phyloP scores from a whole-genome alignment of 2,113 vertebrate species.

The Hippoglossus stenolepis region DNA sequence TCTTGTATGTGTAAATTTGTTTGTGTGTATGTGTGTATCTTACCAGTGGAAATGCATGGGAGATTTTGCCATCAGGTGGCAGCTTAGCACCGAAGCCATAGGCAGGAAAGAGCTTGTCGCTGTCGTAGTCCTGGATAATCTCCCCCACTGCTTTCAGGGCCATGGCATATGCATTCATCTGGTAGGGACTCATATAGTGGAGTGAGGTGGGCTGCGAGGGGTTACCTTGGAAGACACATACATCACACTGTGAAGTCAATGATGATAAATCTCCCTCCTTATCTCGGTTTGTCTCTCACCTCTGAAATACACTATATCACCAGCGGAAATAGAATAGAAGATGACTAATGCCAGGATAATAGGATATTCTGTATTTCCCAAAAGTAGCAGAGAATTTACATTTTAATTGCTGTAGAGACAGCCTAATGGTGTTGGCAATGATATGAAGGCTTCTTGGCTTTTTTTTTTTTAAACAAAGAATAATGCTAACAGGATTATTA shows the following conservation, averaged over 20 bases:
- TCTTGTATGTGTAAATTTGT: conserved; percentile 5
- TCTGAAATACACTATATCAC: not conserved
- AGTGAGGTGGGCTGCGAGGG: conserved; percentile 97
- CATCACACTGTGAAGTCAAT: conserved; percentile 13
- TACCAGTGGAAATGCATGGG: conserved; percentile 97
- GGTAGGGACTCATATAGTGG: conserved; percentile 97
- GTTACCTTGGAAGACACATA: conserved; percentile 84
- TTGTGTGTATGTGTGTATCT: conserved; percentile 37
- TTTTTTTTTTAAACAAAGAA: conserved; percentile 2
- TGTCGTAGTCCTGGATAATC: conserved; percentile 99
- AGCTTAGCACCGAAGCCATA: conserved; percentile 98
- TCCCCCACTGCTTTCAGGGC: conserved; percentile 97
- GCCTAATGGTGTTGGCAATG: conserved; percentile 5
- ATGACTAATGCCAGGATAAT: conserved; percentile 10
- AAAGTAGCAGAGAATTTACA: conserved; percentile 5
- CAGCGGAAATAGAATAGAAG: not conserved
- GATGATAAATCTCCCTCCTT: not conserved
- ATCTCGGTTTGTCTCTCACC: not conserved
- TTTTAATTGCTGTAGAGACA: not conserved
- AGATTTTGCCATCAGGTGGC: conserved; percentile 96
- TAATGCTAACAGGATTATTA: not conserved
- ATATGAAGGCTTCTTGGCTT: not conserved
- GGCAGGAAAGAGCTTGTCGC: conserved; percentile 97
- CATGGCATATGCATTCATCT: conserved; percentile 98
- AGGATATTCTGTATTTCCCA: not conserved